Percentiles rank a stretch among this genome's conserved stretches.
Evolutionary conservation across 2,113 vertebrate genomes (phyloP).

Genomic region (Lamprotornis superbus): DNA sequence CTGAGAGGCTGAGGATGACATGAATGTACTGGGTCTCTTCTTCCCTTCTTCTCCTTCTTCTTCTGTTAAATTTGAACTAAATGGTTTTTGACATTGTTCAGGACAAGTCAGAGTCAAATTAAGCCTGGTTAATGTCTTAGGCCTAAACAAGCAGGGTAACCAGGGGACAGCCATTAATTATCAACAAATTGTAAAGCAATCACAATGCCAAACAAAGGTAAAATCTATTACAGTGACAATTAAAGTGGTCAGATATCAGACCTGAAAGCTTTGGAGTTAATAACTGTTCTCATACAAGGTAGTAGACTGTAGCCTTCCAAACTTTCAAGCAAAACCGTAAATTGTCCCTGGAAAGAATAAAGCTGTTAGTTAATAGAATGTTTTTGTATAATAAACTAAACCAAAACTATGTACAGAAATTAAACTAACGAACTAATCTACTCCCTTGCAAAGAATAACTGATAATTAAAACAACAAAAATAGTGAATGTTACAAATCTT

Average conservation of each 20-base stretch:
- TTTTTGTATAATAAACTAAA: not conserved
- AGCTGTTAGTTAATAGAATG: not conserved
- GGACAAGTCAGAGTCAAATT: slow-evolving; percentile 30
- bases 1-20: not conserved
- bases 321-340: not conserved
- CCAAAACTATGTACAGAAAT: not conserved
- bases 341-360: slow-evolving; percentile 4
- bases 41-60: too few species aligned
- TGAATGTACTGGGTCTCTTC: not conserved
- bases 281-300: not conserved
- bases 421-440: not conserved
- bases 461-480: not conserved
- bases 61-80: not conserved
- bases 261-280: slow-evolving; percentile 32
- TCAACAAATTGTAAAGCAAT: slow-evolving; percentile 61
- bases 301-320: not conserved
- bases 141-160: slow-evolving; percentile 34
- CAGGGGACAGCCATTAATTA: slow-evolving; percentile 64
- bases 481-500: not conserved
- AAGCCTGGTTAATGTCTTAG: slow-evolving; percentile 12
- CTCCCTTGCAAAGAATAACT: not conserved
- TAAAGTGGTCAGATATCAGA: slow-evolving; percentile 49
- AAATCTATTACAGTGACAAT: slow-evolving; percentile 72
- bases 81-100: slow-evolving; percentile 24
- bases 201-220: slow-evolving; percentile 61